Conservation (phyloP, 2,888 invertebrate genomes). For the Xestia rhomboidea region DNA sequence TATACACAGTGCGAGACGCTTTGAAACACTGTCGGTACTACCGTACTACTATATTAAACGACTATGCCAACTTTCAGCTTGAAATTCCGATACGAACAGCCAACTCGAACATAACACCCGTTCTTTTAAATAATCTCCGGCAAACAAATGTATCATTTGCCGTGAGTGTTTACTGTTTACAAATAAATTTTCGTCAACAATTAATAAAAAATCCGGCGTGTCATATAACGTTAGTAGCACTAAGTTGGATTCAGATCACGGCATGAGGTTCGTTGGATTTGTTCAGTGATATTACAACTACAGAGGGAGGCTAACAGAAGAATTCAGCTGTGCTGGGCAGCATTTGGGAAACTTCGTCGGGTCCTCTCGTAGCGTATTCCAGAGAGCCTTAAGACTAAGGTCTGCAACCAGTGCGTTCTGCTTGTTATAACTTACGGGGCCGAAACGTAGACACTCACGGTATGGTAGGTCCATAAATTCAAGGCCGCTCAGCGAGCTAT, state of each 20-base stretch:
- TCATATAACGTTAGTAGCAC: slow-evolving; percentile 16
- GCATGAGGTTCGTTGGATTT: background rate
- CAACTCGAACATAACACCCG: slow-evolving; percentile 9
- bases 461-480: no score
- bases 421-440: no score
- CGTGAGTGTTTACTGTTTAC: slow-evolving; percentile 53
- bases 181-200: slow-evolving; percentile 37
- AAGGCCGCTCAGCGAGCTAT: no score
- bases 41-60: background rate
- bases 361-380: no score
- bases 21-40: background rate
- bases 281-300: background rate
- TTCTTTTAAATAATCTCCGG: slow-evolving; percentile 24
- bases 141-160: slow-evolving; percentile 36
- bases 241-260: slow-evolving; percentile 6
- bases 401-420: no score
- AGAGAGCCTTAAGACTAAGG: no score
- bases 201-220: slow-evolving; percentile 19
- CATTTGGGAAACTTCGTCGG: no score
- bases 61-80: slow-evolving; percentile 17
- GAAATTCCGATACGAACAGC: slow-evolving; percentile 21
- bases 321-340: no score
- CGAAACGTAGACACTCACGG: no score
- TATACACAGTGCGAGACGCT: background rate
- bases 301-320: no score